These are phyloP conservation scores for Ostrea edulis DNA, from an alignment of 1,140 invertebrate species.

Conservation along the genomic window DNA sequence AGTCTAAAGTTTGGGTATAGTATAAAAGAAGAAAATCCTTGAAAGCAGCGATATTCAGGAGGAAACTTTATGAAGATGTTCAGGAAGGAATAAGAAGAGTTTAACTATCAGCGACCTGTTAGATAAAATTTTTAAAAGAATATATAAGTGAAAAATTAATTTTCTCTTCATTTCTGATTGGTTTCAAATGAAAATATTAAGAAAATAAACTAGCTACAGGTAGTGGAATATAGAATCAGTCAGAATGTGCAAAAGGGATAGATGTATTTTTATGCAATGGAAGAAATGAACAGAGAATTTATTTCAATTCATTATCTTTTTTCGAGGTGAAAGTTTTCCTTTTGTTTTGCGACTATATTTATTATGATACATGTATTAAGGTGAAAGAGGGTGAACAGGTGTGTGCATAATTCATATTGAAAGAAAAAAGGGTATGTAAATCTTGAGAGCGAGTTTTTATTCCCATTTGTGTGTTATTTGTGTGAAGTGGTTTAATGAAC, in stretches of 20 bases:
- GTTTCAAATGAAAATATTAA: not conserved
- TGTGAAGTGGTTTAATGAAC: not conserved
- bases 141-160: not conserved
- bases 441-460: not conserved
- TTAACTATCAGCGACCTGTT: not conserved
- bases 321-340: slow-evolving; percentile 42
- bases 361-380: not conserved
- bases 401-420: not conserved
- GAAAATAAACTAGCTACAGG: not conserved
- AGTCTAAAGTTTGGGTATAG: not conserved
- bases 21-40: not conserved
- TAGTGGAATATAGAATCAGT: not conserved
- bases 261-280: not conserved
- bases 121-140: not conserved
- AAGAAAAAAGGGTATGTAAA: not conserved
- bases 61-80: not conserved
- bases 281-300: not conserved
- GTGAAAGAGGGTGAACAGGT: not conserved
- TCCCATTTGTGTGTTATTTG: not conserved
- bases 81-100: not conserved
- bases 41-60: not conserved
- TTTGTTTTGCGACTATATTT: slow-evolving; percentile 40
- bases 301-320: slow-evolving; percentile 30
- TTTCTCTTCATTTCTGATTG: too few species aligned
- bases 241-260: not conserved